phyloP scores from a whole-genome alignment of 35 echinoderm and acorn worm species.

The Holothuria glaberrima region DNA sequence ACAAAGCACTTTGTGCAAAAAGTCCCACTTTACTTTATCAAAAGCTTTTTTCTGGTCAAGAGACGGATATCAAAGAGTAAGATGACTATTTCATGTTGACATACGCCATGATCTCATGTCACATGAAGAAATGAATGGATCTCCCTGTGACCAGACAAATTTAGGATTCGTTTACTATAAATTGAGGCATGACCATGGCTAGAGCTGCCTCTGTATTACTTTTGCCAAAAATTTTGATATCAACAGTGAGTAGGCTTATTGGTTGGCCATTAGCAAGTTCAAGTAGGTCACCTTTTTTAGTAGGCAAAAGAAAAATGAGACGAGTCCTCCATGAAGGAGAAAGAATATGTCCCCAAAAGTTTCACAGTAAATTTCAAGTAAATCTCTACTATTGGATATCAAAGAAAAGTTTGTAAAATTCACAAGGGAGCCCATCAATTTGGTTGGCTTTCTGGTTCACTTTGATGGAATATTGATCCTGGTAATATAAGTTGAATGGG shows the following conservation, averaged over 20 bases:
- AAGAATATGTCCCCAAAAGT: background rate
- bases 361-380: background rate
- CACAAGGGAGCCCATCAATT: conserved; percentile 50
- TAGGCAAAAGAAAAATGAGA: conserved; percentile 36
- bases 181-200: background rate
- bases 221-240: background rate
- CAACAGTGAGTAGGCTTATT: background rate
- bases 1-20: too few relatives aligned
- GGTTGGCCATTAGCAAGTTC: background rate
- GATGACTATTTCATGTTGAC: background rate
- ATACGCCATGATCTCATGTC: background rate
- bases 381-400: conserved; percentile 23
- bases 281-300: background rate
- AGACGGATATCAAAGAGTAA: background rate
- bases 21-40: background rate
- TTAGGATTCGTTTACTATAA: background rate
- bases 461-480: too few relatives aligned
- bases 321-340: background rate
- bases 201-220: background rate
- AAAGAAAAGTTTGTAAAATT: conserved; percentile 65
- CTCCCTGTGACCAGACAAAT: background rate
- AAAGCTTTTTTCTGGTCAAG: background rate
- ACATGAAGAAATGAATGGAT: background rate
- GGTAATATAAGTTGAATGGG: too few relatives aligned
- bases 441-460: too few relatives aligned